phyloP scores from a whole-genome alignment of 2,797 vertebrate genomes.

The Parambassis ranga region DNA sequence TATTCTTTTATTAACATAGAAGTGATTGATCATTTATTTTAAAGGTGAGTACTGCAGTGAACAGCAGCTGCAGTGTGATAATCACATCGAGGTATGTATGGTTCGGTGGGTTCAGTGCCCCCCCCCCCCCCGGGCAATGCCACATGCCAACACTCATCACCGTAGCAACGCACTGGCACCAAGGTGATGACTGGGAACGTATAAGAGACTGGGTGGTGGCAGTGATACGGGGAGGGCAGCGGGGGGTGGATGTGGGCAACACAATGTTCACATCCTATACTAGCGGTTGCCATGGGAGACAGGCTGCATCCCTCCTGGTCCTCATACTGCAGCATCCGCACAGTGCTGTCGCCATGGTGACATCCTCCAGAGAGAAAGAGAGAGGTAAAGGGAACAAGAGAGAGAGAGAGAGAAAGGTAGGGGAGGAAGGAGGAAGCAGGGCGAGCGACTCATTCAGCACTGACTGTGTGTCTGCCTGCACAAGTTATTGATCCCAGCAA shows the following conservation, averaged over 20 bases:
- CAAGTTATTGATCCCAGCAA: slow-evolving; percentile 23
- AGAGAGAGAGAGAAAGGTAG: slow-evolving; percentile 11
- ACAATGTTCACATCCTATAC: slow-evolving; percentile 64
- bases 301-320: slow-evolving; percentile 72
- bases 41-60: too few species aligned
- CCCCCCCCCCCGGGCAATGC: slow-evolving; percentile 22
- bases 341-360: slow-evolving; percentile 83
- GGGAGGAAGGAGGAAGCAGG: not conserved
- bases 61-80: slow-evolving; percentile 20
- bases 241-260: slow-evolving; percentile 31
- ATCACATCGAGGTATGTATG: slow-evolving; percentile 34
- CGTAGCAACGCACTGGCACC: slow-evolving; percentile 28
- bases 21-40: not conserved
- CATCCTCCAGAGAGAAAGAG: slow-evolving; percentile 67
- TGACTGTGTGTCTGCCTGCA: slow-evolving; percentile 1
- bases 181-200: not conserved
- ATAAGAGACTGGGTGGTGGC: slow-evolving; percentile 23
- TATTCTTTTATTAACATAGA: not conserved
- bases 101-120: slow-evolving; percentile 27
- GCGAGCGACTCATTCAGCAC: slow-evolving; percentile 8
- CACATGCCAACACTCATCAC: slow-evolving; percentile 23
- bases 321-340: slow-evolving; percentile 78
- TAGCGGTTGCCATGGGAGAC: slow-evolving; percentile 72
- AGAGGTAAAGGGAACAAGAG: not conserved
- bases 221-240: not conserved